Evolutionary conservation across 2,113 vertebrate species (phyloP), one percentile per base, ranked within the genome.

Genomic region (Pterocles burchelli): DNA sequence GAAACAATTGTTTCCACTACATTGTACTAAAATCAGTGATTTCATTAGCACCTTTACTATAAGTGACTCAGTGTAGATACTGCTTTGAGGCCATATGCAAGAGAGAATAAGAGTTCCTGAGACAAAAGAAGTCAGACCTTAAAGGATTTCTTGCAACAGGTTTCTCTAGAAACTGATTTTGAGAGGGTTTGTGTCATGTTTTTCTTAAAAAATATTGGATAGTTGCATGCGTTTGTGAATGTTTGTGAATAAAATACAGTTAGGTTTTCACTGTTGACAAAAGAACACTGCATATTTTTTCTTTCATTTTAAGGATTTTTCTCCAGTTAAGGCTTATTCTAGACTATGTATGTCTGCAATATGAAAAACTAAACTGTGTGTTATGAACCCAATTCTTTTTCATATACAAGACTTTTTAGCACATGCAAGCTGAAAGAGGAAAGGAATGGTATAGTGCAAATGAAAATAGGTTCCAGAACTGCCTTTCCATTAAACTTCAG

Each of bases 221-320:
- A 75, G 18, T 17, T 58, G 17, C 1, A 0, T 15, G 1, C 36
- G 22, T 45, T 2, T 57, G 17, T 73, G 9, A 63, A 2, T 51
- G 5, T 54, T 46, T 89, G 11, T 43, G n/a, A 71, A 6, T 71
- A 86, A 84, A 84, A 77, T 49, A 26, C 3, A 1, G 3, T 17
- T 31, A 5, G 10, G 10, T 90, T 74, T 95, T 46, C 20, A 51
- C 3, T 7, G 14, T 58, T 88, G 81, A 24, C 8, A 58, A 49
- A 90, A 77, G 3, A 83, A 8, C 14, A 58, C 13, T 46, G 11
- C 12, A 62, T 70, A 2, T 57, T 70, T 78, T 67, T 36, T 52
- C 6, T 61, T 79, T 68, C 36, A 33, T 87, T 57, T 29, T 80
- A 51, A 51, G 65, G 20, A 12, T 54, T 49, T 67, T 63, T 87